Percentiles rank a stretch among this genome's conserved stretches.
Conservation (phyloP, 2,113 vertebrate genomes). For the Cercopithecus mona region DNA sequence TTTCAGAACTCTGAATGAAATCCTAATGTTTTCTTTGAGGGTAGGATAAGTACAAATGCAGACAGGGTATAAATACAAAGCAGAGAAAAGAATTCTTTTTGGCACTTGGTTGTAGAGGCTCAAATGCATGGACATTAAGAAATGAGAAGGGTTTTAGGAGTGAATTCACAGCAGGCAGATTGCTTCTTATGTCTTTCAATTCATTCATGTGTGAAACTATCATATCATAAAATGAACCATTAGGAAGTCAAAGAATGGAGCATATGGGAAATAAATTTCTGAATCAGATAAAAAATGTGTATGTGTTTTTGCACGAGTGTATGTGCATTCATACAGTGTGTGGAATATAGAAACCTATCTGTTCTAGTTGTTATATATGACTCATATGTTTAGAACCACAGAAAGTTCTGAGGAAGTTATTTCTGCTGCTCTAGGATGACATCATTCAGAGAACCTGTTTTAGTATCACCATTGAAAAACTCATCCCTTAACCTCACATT, state of each 20-base stretch:
- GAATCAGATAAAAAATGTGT: not conserved
- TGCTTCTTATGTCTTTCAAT: slow-evolving; percentile 82
- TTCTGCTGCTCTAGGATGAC: not conserved
- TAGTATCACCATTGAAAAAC: not conserved
- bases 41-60: slow-evolving; percentile 1
- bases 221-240: slow-evolving; percentile 85
- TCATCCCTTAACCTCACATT: not conserved
- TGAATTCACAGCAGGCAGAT: slow-evolving; percentile 77
- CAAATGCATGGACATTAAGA: slow-evolving; percentile 71
- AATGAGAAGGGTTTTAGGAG: slow-evolving; percentile 81
- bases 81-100: slow-evolving; percentile 41
- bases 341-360: not conserved
- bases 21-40: slow-evolving; percentile 61
- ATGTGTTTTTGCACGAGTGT: not conserved
- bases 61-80: slow-evolving; percentile 60
- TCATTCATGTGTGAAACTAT: slow-evolving; percentile 85
- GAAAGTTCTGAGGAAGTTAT: not conserved
- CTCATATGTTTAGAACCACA: not conserved
- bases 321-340: too few species aligned
- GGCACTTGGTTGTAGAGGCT: slow-evolving; percentile 74
- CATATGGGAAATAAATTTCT: slow-evolving; percentile 79
- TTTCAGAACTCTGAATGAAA: slow-evolving; percentile 75
- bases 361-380: not conserved
- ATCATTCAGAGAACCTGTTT: not conserved
- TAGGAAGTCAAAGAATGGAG: slow-evolving; percentile 83